Conservation (phyloP, 2,797 vertebrate genomes). For the Knipowitschia caucasica region DNA sequence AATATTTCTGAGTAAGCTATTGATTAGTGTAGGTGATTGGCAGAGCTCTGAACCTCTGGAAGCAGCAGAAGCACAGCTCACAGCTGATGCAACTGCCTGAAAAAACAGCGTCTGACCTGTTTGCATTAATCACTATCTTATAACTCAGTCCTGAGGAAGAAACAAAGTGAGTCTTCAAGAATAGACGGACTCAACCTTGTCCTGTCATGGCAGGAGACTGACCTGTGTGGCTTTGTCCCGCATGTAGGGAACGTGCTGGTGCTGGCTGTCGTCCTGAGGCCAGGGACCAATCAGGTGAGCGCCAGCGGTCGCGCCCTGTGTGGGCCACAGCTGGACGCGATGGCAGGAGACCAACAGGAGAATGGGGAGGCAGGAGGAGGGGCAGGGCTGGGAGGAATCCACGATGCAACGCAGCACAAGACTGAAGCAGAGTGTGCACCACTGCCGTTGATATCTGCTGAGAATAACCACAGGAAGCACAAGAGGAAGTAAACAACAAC, state of each 20-base stretch:
- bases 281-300: slow-evolving; percentile 90
- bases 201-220: slow-evolving; percentile 21
- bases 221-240: slow-evolving; percentile 98
- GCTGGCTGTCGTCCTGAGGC: slow-evolving; percentile 90
- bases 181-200: background rate
- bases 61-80: background rate
- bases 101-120: slow-evolving; percentile 30
- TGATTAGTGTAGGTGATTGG: background rate
- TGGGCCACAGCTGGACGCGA: slow-evolving; percentile 84
- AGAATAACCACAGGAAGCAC: slow-evolving; percentile 14
- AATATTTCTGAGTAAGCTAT: too few relatives aligned
- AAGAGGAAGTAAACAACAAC: slow-evolving; percentile 49
- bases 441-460: slow-evolving; percentile 51
- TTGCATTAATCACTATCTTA: slow-evolving; percentile 3
- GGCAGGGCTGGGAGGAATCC: slow-evolving; percentile 53
- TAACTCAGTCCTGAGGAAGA: background rate
- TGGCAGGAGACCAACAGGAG: slow-evolving; percentile 65
- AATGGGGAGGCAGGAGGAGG: slow-evolving; percentile 67
- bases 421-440: slow-evolving; percentile 25
- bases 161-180: background rate
- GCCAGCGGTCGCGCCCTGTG: slow-evolving; percentile 85
- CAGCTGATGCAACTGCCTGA: slow-evolving; percentile 49
- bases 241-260: slow-evolving; percentile 88
- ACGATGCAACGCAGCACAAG: slow-evolving; percentile 20
- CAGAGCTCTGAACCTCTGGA: background rate